A percentile compares a stretch with the other conserved stretches of the same genome.
Conservation (phyloP, 2,888 invertebrate species). For the Drosophila subsilvestris region DNA sequence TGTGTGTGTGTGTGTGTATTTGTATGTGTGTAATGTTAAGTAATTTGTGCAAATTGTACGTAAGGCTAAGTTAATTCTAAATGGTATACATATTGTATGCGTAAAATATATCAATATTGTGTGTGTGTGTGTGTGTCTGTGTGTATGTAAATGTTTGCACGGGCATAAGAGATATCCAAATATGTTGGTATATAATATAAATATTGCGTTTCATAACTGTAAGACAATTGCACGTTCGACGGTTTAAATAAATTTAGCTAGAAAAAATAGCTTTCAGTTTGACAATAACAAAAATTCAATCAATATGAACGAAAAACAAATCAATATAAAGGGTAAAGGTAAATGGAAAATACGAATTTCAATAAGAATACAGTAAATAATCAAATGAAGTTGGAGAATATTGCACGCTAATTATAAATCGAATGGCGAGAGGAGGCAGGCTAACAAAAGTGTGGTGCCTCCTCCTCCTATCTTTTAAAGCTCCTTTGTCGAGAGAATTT, state of each 20-base stretch:
- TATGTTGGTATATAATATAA: conserved; percentile 5
- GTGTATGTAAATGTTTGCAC: conserved; percentile 11
- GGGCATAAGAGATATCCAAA: background rate
- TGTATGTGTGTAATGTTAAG: conserved; percentile 36
- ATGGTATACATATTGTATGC: conserved; percentile 19
- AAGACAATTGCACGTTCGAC: conserved; percentile 13
- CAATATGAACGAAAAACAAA: background rate
- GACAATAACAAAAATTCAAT: background rate
- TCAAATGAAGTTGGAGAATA: background rate
- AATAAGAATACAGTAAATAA: background rate
- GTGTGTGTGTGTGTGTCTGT: conserved; percentile 8
- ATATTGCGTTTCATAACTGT: conserved; percentile 36
- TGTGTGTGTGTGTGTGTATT: conserved; percentile 11
- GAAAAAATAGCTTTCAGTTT: background rate
- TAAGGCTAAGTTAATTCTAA: conserved; percentile 51
- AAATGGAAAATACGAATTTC: no score
- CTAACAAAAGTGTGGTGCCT: no score
- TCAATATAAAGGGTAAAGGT: background rate
- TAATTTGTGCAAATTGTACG: conserved; percentile 53
- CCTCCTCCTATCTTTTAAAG: no score
- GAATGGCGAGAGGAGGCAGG: no score
- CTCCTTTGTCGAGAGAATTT: no score
- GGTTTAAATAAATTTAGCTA: background rate
- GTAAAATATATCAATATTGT: conserved; percentile 21
- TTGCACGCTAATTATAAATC: background rate